A percentile compares a stretch with the other conserved stretches of the same genome.
These are phyloP conservation scores for Epinephelus lanceolatus DNA, from an alignment of 2,113 vertebrate species.

Conservation along the genomic window DNA sequence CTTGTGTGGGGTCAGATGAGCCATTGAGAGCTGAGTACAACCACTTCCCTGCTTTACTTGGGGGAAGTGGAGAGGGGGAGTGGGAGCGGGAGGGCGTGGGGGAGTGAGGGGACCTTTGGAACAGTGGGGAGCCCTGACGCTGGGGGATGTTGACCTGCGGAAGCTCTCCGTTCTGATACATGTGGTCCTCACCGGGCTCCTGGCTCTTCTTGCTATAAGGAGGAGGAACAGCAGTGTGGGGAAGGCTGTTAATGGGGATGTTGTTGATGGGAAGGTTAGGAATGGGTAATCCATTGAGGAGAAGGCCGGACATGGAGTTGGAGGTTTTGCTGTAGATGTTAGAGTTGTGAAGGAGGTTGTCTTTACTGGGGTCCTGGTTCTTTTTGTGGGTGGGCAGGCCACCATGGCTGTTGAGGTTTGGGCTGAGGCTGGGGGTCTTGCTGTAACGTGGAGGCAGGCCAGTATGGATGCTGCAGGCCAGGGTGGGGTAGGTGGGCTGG, in stretches of 20 bases:
- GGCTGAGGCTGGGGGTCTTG: slow-evolving; percentile 79
- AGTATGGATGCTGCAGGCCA: slow-evolving; percentile 97
- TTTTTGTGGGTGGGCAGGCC: slow-evolving; percentile 75
- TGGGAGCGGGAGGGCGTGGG: slow-evolving; percentile 80
- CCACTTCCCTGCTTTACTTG: slow-evolving; percentile 87
- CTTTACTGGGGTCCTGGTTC: slow-evolving; percentile 71
- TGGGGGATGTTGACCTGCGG: slow-evolving; percentile 76
- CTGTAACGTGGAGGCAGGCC: slow-evolving; percentile 78
- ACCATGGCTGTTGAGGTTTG: slow-evolving; percentile 74
- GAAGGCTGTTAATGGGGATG: slow-evolving; percentile 75
- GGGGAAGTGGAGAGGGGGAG: slow-evolving; percentile 77
- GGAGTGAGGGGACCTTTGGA: slow-evolving; percentile 84
- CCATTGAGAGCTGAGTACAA: slow-evolving; percentile 83
- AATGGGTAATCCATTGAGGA: slow-evolving; percentile 72
- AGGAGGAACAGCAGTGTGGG: slow-evolving; percentile 58
- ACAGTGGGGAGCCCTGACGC: slow-evolving; percentile 82
- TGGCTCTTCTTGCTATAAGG: slow-evolving; percentile 68
- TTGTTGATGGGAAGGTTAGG: slow-evolving; percentile 78
- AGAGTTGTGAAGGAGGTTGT: slow-evolving; percentile 63
- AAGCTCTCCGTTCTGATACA: slow-evolving; percentile 78
- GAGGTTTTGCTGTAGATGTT: slow-evolving; percentile 88
- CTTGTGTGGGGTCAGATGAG: slow-evolving; percentile 80
- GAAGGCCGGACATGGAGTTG: slow-evolving; percentile 67
- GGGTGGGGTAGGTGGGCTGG: slow-evolving; percentile 94
- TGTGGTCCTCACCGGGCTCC: slow-evolving; percentile 60